These are phyloP conservation scores for Bos taurus DNA, from an alignment of 2,113 vertebrate genomes.

Conservation along the genomic window ARS-UCD2.0 NC_037336.1:59077501-59078000, in stretches of 20 bases:
- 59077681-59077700: not conserved
- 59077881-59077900: slow-evolving; percentile 12
- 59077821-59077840: not conserved
- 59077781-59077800: not conserved
- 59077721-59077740: slow-evolving; percentile 49
- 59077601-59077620: not conserved
- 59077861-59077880: not conserved
- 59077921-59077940: not conserved
- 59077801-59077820: slow-evolving; percentile 36
- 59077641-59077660: slow-evolving; percentile 36
- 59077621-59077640: slow-evolving; percentile 41
- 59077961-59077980: not conserved
- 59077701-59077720: not conserved
- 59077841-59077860: slow-evolving; percentile 36
- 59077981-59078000: not conserved
- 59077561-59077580: slow-evolving; percentile 26
- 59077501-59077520: slow-evolving; percentile 39
- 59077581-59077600: not conserved
- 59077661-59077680: not conserved
- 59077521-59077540: slow-evolving; percentile 59
- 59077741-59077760: slow-evolving; percentile 49
- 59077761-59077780: slow-evolving; percentile 5
- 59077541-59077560: slow-evolving; percentile 11
- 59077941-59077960: not conserved
- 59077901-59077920: not conserved